Base-by-base conservation (phyloP, 1,140 invertebrate genomes). In the Trachymyrmex cornetzi region DNA sequence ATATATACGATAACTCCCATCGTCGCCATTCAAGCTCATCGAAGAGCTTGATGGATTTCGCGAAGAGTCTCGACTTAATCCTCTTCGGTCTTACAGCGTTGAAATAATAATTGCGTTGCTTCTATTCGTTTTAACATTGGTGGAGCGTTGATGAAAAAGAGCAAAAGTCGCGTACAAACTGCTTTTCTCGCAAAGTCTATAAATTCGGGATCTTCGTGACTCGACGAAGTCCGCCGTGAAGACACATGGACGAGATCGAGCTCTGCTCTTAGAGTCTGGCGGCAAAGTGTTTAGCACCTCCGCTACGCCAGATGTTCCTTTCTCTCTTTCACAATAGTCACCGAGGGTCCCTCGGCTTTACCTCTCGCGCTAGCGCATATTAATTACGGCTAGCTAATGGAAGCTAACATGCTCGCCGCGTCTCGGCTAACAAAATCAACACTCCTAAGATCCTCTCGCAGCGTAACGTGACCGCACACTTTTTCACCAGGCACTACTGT, bases 1-100 rank as follows among this genome's bases (percentile, higher is more conserved):
- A 92, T 93, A 88, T 94, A 95, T 48, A 94, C 92, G 85, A 95
- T 95, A 79, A 94, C 94, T 89, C 94, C 94, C 93, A 94, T 95
- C 84, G 91, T 93, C 91, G 93, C 93, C 94, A 95, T 95, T 91
- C 89, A 90, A 90, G 74, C 81, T 74, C 81, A 66, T 57, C 50
- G 53, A 75, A 22, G 66, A 87, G 85, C 72, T 75, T 27, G 27
- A 69, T 50, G 19, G 14, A n/a, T 85, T 74, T 75, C 50, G 22
- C 24, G 19, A 48, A 44, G 22, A 16, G 11, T 61, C 38, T 30
- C 44, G 50, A 48, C 19, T 30, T 3, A 24, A 71, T 48, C 34
- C 22, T 77, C 82, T n/a, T 55, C 69, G n/a, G 14, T 22, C 71
- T 50, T 38, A 44, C 44, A 12, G n/a, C 30, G 48, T n/a, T 12